These are phyloP conservation scores for Pteromalus puparum DNA, from an alignment of 1,140 invertebrate species.

Conservation along the genomic window DNA sequence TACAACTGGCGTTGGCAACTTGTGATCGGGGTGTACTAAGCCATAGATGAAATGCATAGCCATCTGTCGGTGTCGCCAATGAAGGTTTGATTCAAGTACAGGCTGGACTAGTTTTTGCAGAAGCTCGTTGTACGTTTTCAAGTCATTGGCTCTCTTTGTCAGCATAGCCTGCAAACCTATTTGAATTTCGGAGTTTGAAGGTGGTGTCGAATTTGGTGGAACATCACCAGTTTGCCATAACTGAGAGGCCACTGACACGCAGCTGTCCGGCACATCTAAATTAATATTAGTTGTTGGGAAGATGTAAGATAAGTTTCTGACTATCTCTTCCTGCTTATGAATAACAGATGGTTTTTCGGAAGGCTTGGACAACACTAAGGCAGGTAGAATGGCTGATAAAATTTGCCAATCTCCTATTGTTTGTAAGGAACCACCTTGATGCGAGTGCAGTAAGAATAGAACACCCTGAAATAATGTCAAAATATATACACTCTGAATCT, in stretches of 20 bases:
- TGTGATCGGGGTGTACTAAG: slow-evolving; percentile 83
- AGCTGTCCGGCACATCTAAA: slow-evolving; percentile 75
- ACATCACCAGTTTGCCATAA: slow-evolving; percentile 68
- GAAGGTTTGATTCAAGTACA: slow-evolving; percentile 82
- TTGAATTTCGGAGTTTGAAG: slow-evolving; percentile 69
- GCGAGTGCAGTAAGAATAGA: slow-evolving; percentile 80
- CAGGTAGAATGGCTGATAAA: slow-evolving; percentile 84
- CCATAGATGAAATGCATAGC: slow-evolving; percentile 83
- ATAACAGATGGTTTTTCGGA: slow-evolving; percentile 90
- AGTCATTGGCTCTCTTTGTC: slow-evolving; percentile 72
- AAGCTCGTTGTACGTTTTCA: slow-evolving; percentile 78
- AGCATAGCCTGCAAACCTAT: slow-evolving; percentile 69
- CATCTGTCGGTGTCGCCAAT: slow-evolving; percentile 88
- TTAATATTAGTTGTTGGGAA: slow-evolving; percentile 79
- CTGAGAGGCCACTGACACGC: slow-evolving; percentile 73
- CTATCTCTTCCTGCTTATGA: slow-evolving; percentile 80
- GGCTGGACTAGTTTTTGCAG: slow-evolving; percentile 79
- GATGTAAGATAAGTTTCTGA: slow-evolving; percentile 72
- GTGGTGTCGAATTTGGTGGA: slow-evolving; percentile 62
- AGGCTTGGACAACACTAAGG: slow-evolving; percentile 82
- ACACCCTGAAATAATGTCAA: slow-evolving; percentile 24
- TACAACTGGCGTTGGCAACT: slow-evolving; percentile 79
- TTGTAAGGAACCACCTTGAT: slow-evolving; percentile 79
- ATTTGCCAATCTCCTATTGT: slow-evolving; percentile 83
- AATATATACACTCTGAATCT: not conserved